These are phyloP conservation scores for Anarrhichthys ocellatus DNA, from an alignment of 2,113 vertebrate species.

Conservation along the genomic window DNA sequence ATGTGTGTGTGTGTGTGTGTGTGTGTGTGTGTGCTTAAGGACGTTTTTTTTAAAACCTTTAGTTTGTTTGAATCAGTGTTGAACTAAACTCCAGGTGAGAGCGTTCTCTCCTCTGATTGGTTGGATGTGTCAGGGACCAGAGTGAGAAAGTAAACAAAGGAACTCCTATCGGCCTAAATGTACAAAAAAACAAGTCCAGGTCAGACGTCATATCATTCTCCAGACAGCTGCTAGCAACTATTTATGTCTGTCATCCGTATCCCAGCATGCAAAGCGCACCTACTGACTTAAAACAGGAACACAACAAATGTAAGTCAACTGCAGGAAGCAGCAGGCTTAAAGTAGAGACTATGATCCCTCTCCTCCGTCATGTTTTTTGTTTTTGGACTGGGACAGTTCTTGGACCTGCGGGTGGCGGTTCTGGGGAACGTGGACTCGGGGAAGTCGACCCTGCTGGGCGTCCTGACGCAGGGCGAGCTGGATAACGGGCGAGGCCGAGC, in stretches of 20 bases:
- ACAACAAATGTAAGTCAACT: no score
- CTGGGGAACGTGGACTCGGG: constrained; percentile 96
- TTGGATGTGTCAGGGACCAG: not conserved
- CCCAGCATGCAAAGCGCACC: not conserved
- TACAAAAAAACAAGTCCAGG: not conserved
- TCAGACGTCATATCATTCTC: not conserved
- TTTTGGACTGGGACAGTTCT: constrained; percentile 82
- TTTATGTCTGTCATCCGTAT: not conserved
- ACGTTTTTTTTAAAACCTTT: no score
- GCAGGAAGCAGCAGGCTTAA: not conserved
- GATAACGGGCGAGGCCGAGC: constrained; percentile 95
- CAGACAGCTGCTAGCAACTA: not conserved
- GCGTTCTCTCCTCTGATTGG: not conserved
- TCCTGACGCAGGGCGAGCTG: constrained; percentile 95
- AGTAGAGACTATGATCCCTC: constrained; percentile 5
- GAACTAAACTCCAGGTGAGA: not conserved
- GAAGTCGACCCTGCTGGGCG: constrained; percentile 94
- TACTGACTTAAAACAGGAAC: no score
- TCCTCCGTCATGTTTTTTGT: not conserved
- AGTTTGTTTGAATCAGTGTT: not conserved
- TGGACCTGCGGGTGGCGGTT: constrained; percentile 96
- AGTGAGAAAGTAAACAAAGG: not conserved
- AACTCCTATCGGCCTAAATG: not conserved
- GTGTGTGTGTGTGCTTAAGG: no score
- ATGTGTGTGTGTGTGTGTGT: no score